Percentiles rank a stretch among this genome's conserved stretches.
phyloP scores from a whole-genome alignment of 2,888 invertebrate species.

The Drosophila prostipennis region DNA sequence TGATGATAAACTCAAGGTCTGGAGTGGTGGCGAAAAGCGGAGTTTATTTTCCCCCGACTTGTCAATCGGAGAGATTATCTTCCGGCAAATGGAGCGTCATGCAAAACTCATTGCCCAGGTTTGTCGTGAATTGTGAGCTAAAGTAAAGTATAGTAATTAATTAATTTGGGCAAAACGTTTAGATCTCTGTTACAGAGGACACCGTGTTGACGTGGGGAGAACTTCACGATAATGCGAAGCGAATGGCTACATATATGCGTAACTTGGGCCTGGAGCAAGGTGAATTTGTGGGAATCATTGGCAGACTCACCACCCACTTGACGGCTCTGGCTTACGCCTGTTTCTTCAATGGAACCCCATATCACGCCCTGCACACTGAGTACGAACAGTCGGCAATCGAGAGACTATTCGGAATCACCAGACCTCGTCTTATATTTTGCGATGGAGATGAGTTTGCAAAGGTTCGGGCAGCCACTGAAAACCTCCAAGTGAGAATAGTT shows the following conservation, averaged over 20 bases:
- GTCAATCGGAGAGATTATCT: constrained; percentile 41
- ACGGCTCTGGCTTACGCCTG: constrained; percentile 53
- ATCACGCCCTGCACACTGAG: constrained; percentile 45
- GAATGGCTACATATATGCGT: constrained; percentile 49
- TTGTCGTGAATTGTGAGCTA: background rate
- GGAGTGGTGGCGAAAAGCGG: constrained; percentile 11
- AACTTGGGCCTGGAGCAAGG: constrained; percentile 42
- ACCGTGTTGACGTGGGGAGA: constrained; percentile 39
- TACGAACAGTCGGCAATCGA: constrained; percentile 29
- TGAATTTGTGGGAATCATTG: constrained; percentile 58
- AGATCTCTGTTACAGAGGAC: constrained; percentile 46
- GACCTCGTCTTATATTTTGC: constrained; percentile 39
- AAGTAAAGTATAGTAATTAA: no score
- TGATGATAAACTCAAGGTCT: constrained; percentile 2
- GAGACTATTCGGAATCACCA: constrained; percentile 40
- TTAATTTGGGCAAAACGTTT: background rate
- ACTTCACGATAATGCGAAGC: constrained; percentile 39
- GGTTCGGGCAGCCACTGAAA: constrained; percentile 2
- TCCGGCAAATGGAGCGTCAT: constrained; percentile 17
- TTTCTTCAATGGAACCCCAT: constrained; percentile 50
- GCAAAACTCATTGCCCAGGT: constrained; percentile 21
- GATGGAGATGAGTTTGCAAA: constrained; percentile 26
- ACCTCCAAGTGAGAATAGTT: constrained; percentile 1
- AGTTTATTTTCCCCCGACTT: constrained; percentile 19
- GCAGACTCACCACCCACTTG: constrained; percentile 53